Percentiles rank a stretch among this genome's conserved stretches.
Conservation (phyloP, 2,888 invertebrate genomes). For the Nomada flava region DNA sequence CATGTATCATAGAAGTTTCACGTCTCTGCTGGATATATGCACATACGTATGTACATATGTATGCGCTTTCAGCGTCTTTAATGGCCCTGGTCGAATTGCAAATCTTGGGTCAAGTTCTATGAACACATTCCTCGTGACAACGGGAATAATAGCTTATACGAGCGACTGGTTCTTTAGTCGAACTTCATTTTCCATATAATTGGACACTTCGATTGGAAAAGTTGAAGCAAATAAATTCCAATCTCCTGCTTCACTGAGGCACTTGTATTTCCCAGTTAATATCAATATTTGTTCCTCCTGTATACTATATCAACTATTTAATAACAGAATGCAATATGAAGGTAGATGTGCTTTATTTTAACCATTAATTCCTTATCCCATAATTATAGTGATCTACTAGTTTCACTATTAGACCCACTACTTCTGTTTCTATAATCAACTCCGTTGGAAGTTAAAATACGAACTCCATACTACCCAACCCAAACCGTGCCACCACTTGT, state of each 20-base stretch:
- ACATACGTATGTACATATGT: too few species aligned
- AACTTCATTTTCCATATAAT: too few species aligned
- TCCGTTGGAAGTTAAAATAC: neutral
- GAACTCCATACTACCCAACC: neutral
- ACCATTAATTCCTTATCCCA: neutral
- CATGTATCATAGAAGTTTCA: slow-evolving; percentile 10
- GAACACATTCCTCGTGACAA: neutral
- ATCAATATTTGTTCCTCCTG: too few species aligned
- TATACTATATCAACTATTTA: too few species aligned
- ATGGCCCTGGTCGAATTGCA: neutral
- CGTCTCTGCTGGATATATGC: neutral
- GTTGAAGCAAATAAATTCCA: too few species aligned
- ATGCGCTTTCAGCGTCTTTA: neutral
- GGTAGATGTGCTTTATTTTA: neutral
- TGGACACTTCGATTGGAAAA: too few species aligned
- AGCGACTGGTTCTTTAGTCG: neutral
- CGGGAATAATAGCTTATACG: neutral
- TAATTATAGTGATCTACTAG: neutral
- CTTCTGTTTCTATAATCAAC: neutral
- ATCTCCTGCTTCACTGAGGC: neutral
- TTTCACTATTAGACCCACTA: neutral
- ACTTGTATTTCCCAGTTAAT: too few species aligned
- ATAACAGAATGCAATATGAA: too few species aligned
- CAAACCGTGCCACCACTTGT: neutral
- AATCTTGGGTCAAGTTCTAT: slow-evolving; percentile 2